Evolutionary conservation across 2,888 invertebrate species (phyloP), one percentile per base, ranked within the genome.

Genomic region (Drosophila maculinotata): DNA sequence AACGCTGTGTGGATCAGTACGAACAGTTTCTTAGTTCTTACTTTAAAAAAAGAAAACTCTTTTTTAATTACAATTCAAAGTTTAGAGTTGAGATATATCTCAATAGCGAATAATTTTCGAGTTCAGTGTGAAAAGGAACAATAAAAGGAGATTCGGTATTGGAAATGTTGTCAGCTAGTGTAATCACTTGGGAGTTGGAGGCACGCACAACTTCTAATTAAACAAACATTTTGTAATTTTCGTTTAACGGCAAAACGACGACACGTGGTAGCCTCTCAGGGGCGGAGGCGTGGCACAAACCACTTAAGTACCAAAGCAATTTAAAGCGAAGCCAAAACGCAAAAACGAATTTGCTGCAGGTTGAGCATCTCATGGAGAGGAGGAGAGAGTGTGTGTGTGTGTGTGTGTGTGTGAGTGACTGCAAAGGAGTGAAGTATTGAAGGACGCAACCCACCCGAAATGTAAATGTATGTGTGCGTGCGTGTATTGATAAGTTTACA

Each of bases 261-360:
- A 82, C 88, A 88, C 85, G 86, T 85, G 81, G 87, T 72, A 62
- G 45, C 69, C 58, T 58, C 75, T 58, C 53, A 44, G 49, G 65
- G 38, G 41, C 28, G 66, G 63, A 62, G 81, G 80, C 80, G 64
- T 71, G 68, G 78, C 82, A 73, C 79, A 88, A 87, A 87, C 87
- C 89, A 87, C 87, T 89, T 82, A 87, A 87, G 88, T 80, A 77
- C 88, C 89, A 86, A 89, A 86, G 89, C 86, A 87, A 87, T 87
- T 88, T 87, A 88, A 87, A 87, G 78, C 78, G 69, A 74, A 74
- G 79, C 66, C 58, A 72, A 74, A 74, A 72, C 69, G 69, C 63
- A 79, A 87, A 83, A 86, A 56, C 68, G 87, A 66, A 53, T 66
- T 71, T 54, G 53, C 67, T 45, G 53, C 69, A 54, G 68, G 68